Conservation (phyloP, 64 coral and sea anemone species). For the Astreopora myriophthalma region DNA sequence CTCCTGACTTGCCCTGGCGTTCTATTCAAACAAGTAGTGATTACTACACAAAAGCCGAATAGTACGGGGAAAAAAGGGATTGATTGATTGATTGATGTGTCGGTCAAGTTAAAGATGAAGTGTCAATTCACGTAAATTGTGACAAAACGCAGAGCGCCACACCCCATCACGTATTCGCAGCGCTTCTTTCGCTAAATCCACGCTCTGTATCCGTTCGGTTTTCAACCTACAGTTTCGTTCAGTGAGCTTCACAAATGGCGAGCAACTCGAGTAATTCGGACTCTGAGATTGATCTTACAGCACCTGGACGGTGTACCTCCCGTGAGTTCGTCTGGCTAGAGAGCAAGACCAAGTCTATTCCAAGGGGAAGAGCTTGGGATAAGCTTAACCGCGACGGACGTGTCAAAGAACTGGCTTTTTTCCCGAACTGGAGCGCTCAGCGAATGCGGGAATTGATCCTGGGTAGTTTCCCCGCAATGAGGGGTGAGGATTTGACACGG, state of each 20-base stretch:
- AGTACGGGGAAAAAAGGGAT: background rate
- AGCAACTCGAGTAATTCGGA: background rate
- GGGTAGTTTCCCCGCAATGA: background rate
- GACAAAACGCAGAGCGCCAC: background rate
- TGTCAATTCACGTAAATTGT: background rate
- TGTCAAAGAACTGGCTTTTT: background rate
- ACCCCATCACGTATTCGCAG: background rate
- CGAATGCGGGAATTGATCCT: background rate
- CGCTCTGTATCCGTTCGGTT: no score
- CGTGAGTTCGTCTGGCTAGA: background rate
- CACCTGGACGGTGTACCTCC: background rate
- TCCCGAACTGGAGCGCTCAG: background rate
- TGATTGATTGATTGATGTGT: background rate
- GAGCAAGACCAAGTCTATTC: background rate
- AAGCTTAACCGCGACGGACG: background rate
- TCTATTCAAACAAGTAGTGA: background rate
- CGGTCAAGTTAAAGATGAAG: background rate
- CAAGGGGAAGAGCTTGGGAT: background rate
- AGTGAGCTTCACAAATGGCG: background rate
- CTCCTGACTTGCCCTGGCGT: no score
- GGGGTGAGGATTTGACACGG: background rate
- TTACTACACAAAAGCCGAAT: no score
- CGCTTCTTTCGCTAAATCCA: background rate
- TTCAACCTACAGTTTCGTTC: background rate
- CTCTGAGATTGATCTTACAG: background rate